Base-by-base conservation (phyloP, 92 coral and sea anemone species). In the Paragorgia papillata region DNA sequence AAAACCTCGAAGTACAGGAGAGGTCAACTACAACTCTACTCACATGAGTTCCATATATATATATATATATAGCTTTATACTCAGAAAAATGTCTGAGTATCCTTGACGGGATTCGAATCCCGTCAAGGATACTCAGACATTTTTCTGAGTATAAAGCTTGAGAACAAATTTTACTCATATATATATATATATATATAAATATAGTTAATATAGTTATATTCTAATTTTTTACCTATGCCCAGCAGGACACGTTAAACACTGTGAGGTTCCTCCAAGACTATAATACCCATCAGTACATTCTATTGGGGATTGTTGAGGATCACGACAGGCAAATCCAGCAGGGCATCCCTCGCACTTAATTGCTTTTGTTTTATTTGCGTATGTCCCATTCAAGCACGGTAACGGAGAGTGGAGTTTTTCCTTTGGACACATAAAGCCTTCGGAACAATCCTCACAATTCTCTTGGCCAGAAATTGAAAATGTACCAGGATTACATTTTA, bases 181-280 rank as follows among this genome's bases (percentile, higher is more conserved):
- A n/a, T n/a, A n/a, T n/a, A n/a, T n/a, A n/a, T n/a, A n/a, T n/a
- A n/a, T n/a, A n/a, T n/a, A n/a, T n/a, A n/a, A n/a, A n/a, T n/a
- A n/a, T n/a, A n/a, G n/a, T n/a, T n/a, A n/a, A n/a, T n/a, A n/a
- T n/a, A n/a, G n/a, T n/a, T n/a, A n/a, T n/a, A n/a, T n/a, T n/a
- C n/a, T n/a, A n/a, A n/a, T n/a, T 26, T 49, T 79, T 80, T 62
- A 89, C 97, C 91, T 91, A 69, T 91, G 79, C 32, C 97, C 96
- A 54, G 88, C 74, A 6, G 98, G 90, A 62, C 98, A 94, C 55
- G 74, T 75, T 28, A 53, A 70, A 69, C 97, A 94, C 27, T 94
- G 86, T n/a, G 97, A 69, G 0, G 70, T 60, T 22, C 76, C 76
- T 57, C 74, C 83, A 27, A 44, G 66, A 34, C 78, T 83, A 24